These are phyloP conservation scores for Kuschelorhynchus macadamiae DNA, from an alignment of 2,888 invertebrate genomes.

Conservation along the genomic window DNA sequence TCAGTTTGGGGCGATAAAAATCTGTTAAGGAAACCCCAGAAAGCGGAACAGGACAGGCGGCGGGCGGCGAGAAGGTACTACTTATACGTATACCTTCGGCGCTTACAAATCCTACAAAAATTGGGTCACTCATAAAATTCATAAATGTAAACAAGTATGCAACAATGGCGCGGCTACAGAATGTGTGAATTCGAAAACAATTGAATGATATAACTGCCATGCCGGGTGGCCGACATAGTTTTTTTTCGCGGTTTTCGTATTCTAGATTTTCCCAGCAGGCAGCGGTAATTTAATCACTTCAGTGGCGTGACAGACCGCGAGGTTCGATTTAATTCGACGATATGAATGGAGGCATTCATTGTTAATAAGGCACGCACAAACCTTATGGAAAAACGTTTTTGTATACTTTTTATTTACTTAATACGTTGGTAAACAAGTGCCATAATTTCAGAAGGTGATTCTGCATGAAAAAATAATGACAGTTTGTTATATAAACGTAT, in stretches of 20 bases:
- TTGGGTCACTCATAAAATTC: slow-evolving; percentile 50
- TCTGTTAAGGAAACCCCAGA: slow-evolving; percentile 26
- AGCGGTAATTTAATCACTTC: not conserved
- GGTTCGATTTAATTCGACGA: too few species aligned
- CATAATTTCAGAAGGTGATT: too few species aligned
- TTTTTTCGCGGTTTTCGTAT: slow-evolving; percentile 36
- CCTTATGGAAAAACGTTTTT: too few species aligned
- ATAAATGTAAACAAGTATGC: slow-evolving; percentile 46
- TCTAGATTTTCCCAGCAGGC: slow-evolving; percentile 22
- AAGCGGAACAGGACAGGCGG: slow-evolving; percentile 37
- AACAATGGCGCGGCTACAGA: slow-evolving; percentile 40
- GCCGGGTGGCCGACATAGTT: slow-evolving; percentile 49
- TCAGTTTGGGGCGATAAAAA: slow-evolving; percentile 28
- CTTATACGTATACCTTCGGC: slow-evolving; percentile 5
- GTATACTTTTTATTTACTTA: too few species aligned
- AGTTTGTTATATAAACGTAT: too few species aligned
- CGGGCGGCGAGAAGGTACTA: not conserved
- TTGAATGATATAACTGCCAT: slow-evolving; percentile 52
- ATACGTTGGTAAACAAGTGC: too few species aligned
- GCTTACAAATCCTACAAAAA: slow-evolving; percentile 34
- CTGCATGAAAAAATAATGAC: too few species aligned
- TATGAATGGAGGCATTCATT: too few species aligned
- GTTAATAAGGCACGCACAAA: too few species aligned
- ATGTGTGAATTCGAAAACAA: slow-evolving; percentile 54
- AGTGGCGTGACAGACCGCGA: too few species aligned